phyloP scores from a whole-genome alignment of 2,888 invertebrate genomes.

The Spodoptera littoralis region DNA sequence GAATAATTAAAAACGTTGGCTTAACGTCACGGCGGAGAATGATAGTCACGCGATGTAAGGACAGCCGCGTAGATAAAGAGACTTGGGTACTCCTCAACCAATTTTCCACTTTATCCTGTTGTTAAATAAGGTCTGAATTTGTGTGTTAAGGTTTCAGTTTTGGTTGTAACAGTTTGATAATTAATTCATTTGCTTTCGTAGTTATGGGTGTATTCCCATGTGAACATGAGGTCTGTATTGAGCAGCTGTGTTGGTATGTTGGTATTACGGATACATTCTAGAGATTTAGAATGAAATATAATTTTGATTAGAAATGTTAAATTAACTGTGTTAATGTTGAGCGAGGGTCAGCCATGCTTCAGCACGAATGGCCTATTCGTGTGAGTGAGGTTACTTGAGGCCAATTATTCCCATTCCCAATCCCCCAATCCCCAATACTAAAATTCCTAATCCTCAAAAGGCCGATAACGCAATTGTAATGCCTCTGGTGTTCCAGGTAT shows the following conservation, averaged over 20 bases:
- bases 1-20: conserved; percentile 52
- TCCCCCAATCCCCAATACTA: too few relatives aligned
- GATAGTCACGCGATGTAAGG: conserved; percentile 48
- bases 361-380: too few relatives aligned
- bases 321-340: too few relatives aligned
- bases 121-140: background rate
- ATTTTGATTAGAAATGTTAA: background rate
- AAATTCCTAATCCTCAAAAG: too few relatives aligned
- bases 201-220: conserved; percentile 24
- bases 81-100: background rate
- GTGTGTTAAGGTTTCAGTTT: conserved; percentile 14
- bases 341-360: too few relatives aligned
- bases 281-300: background rate
- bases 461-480: too few relatives aligned
- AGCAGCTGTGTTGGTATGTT: background rate
- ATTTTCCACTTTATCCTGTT: background rate
- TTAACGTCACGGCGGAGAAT: conserved; percentile 39
- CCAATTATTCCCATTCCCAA: too few relatives aligned
- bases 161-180: conserved; percentile 23
- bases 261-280: conserved; percentile 10
- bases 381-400: too few relatives aligned
- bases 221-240: conserved; percentile 14
- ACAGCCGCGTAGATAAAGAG: conserved; percentile 21
- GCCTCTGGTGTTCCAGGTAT: too few relatives aligned
- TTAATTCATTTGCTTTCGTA: conserved; percentile 37